Evolutionary conservation across 2,113 vertebrate genomes (phyloP), one percentile per base, ranked within the genome.

Genomic region (Dasypus novemcinctus): DNA sequence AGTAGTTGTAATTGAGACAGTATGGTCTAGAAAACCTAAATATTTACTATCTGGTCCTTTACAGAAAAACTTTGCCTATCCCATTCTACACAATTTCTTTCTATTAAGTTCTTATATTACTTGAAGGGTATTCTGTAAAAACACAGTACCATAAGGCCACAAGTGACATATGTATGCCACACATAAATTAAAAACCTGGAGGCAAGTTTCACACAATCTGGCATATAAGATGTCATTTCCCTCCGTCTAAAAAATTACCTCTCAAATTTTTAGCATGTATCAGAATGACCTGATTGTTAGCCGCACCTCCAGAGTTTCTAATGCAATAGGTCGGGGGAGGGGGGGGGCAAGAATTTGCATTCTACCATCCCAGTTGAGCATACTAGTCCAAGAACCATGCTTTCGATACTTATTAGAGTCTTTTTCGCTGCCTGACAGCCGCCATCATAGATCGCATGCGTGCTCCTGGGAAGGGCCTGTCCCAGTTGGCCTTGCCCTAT

Each of bases 261-360:
- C 57, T 86, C 54, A 31, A 52, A 69, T 41, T 80, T 80, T 54
- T 54, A 86, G 66, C 66, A 76, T 20, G 29, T 17, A 52, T n/a
- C 14, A 33, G 31, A 59, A 68, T 68, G 4, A n/a, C 6, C 57
- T 46, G 11, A 75, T 75, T 75, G 72, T 59, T 36, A 85, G 71
- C 52, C 36, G 27, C 63, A 33, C 7, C 46, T 23, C 25, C 64
- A 33, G 25, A 80, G 75, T 63, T 87, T 18, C 31, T 14, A 31
- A 93, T 81, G 81, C 76, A 81, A 14, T 17, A 78, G 63, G 74
- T 86, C n/a, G n/a, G n/a, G n/a, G n/a, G n/a, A n/a, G n/a, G n/a
- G n/a, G n/a, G n/a, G n/a, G n/a, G n/a, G n/a, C n/a, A n/a, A n/a
- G 63, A 71, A 69, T 78, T 27, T 61, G 54, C n/a, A 71, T n/a